A percentile compares a stretch with the other conserved stretches of the same genome.
Evolutionary conservation across 2,797 vertebrate species (phyloP).

Genomic region (Selene dorsalis): DNA sequence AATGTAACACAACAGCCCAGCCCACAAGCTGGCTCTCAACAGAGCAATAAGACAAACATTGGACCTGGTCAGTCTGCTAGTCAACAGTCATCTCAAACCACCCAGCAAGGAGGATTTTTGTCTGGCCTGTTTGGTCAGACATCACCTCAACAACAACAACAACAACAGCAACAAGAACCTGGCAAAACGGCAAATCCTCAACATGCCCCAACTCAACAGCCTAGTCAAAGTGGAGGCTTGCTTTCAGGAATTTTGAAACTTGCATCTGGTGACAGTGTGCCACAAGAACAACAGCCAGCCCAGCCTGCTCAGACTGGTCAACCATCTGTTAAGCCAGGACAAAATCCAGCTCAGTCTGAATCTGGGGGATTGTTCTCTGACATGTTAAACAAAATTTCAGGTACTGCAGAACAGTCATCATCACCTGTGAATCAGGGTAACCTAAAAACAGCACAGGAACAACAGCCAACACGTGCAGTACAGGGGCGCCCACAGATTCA

Average conservation of each 20-base stretch:
- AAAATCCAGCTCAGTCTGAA: slow-evolving; percentile 71
- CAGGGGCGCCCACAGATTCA: slow-evolving; percentile 80
- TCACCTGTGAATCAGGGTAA: slow-evolving; percentile 56
- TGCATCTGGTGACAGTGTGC: slow-evolving; percentile 78
- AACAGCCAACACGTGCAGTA: slow-evolving; percentile 60
- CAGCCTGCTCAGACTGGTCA: slow-evolving; percentile 55
- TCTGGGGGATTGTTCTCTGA: slow-evolving; percentile 80
- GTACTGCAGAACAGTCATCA: slow-evolving; percentile 71
- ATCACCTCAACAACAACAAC: slow-evolving; percentile 61
- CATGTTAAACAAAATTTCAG: slow-evolving; percentile 80
- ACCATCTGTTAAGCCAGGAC: slow-evolving; percentile 44
- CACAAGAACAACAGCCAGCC: slow-evolving; percentile 66
- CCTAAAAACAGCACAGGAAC: slow-evolving; percentile 55
- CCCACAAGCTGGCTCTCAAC: slow-evolving; percentile 63
- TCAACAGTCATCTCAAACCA: slow-evolving; percentile 70
- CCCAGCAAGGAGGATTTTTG: slow-evolving; percentile 81
- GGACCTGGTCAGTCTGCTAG: slow-evolving; percentile 54
- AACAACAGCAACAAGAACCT: slow-evolving; percentile 64
- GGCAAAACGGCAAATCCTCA: slow-evolving; percentile 52
- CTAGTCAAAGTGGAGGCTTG: slow-evolving; percentile 80
- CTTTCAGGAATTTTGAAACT: slow-evolving; percentile 87
- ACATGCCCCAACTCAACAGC: slow-evolving; percentile 64
- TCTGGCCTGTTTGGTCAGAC: slow-evolving; percentile 82
- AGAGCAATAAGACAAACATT: slow-evolving; percentile 54
- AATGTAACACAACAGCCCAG: slow-evolving; percentile 68